These are phyloP conservation scores for Vanessa cardui DNA, from an alignment of 2,888 invertebrate genomes.

Conservation along the genomic window DNA sequence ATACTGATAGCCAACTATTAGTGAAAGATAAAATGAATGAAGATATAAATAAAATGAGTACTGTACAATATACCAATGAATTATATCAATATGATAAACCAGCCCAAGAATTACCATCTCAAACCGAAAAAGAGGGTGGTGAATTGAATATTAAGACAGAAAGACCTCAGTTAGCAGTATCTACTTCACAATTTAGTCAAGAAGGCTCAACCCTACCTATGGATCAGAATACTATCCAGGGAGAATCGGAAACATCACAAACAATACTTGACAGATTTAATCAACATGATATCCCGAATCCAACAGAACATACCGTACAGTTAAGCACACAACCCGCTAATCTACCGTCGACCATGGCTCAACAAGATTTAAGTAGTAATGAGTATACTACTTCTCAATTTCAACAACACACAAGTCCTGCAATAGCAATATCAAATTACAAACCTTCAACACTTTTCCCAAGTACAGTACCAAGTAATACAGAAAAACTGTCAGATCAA, in stretches of 20 bases:
- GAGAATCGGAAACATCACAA: neutral
- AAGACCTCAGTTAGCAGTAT: neutral
- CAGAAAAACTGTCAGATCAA: neutral
- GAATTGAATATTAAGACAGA: neutral
- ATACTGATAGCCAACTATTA: neutral
- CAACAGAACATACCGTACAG: too few species aligned
- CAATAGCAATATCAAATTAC: neutral
- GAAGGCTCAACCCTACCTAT: neutral
- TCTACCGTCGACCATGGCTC: neutral
- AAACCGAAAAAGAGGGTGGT: slow-evolving; percentile 38
- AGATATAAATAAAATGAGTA: too few species aligned
- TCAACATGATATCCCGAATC: too few species aligned
- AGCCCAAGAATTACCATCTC: slow-evolving; percentile 10
- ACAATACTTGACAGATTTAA: neutral
- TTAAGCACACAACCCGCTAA: neutral
- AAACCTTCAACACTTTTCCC: slow-evolving; percentile 10
- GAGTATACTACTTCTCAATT: slow-evolving; percentile 1
- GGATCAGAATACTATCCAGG: neutral
- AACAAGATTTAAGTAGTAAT: slow-evolving; percentile 1
- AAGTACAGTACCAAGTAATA: slow-evolving; percentile 2
- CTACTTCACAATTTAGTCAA: slow-evolving; percentile 3
- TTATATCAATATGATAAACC: slow-evolving; percentile 28
- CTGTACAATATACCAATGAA: neutral
- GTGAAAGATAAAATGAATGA: slow-evolving; percentile 12
- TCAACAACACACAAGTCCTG: neutral